A percentile compares a stretch with the other conserved stretches of the same genome.
These are phyloP conservation scores for Catostylus mosaicus DNA, from an alignment of 30 jellyfish, hydroid and myxozoan species.

Conservation along the genomic window DNA sequence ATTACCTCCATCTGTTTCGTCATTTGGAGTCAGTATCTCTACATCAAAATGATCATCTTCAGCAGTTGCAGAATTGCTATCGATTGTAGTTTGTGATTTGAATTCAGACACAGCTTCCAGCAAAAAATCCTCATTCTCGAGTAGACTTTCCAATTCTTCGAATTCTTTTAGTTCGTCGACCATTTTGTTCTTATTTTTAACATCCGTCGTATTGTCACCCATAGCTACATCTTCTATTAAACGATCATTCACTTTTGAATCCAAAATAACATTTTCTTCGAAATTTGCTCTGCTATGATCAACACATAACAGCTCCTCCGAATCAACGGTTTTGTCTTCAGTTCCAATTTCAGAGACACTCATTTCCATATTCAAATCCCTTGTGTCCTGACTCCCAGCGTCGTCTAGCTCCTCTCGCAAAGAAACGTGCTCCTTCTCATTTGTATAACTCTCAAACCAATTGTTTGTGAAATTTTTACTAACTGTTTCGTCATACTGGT, in stretches of 20 bases:
- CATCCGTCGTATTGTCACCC: no score
- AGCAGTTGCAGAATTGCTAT: background rate
- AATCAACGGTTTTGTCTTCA: background rate
- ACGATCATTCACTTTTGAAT: background rate
- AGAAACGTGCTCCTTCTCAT: background rate
- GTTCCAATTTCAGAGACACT: background rate
- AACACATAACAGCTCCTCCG: no score
- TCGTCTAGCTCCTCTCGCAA: background rate
- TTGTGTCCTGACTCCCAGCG: background rate
- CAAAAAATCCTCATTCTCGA: slow-evolving; percentile 14
- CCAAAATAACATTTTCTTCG: background rate
- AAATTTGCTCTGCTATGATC: background rate
- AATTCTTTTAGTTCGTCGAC: slow-evolving; percentile 31
- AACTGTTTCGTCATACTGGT: background rate
- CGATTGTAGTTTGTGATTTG: background rate
- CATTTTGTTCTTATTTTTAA: background rate
- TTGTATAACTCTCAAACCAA: background rate
- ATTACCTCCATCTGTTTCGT: background rate
- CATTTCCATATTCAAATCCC: background rate
- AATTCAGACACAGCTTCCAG: background rate
- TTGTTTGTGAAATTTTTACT: background rate
- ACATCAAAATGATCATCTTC: background rate
- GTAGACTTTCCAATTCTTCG: slow-evolving; percentile 39
- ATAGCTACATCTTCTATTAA: background rate
- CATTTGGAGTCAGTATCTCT: no score